Evolutionary conservation across 2,797 vertebrate genomes (phyloP), one percentile per base, ranked within the genome.

Genomic region (Acipenser oxyrinchus): DNA sequence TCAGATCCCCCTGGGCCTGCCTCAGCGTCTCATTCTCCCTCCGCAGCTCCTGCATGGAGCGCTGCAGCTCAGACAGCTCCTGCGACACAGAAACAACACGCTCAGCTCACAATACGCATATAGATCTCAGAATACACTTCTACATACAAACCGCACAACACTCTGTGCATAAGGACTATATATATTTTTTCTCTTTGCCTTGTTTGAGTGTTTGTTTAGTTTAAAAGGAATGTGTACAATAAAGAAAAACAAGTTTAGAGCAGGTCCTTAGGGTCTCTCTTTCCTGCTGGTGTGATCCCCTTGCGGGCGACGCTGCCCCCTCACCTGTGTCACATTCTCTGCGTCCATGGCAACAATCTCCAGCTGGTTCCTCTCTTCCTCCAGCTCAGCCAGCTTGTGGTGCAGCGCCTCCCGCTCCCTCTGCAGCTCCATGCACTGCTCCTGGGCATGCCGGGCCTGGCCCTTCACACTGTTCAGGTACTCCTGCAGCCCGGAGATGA

Each of bases 401-500:
- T 90, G 82, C 68, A 97, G 77, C 50, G 70, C 75, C 12, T 86
- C 87, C 13, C 89, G 93, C 61, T 96, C 94, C 10, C 78, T 81
- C 77, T 85, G 83, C 51, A 98, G 74, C 61, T 76, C 81, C 37
- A 77, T 77, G 62, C 91, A 93, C 23, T 92, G 87, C 23, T 84
- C 84, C 62, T 80, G 85, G 67, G 91, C 87, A 37, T 74, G 81
- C 50, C 68, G 73, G 55, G 91, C 90, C 82, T 95, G 89, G 55
- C 81, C 76, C 74, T 92, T 94, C 50, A 95, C 80, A 1, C 86
- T 85, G 60, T 83, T 77, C 76, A 98, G 82, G 67, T 96, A 94
- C n/a, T 94, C 90, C 74, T 96, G 94, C 23, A 98, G 82, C 6
- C 94, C 93, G 60, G 8, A 68, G 69, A 96, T 93, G 69, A 96